Conservation (phyloP, 2,888 invertebrate genomes). For the Gnatocerus cornutus region DNA sequence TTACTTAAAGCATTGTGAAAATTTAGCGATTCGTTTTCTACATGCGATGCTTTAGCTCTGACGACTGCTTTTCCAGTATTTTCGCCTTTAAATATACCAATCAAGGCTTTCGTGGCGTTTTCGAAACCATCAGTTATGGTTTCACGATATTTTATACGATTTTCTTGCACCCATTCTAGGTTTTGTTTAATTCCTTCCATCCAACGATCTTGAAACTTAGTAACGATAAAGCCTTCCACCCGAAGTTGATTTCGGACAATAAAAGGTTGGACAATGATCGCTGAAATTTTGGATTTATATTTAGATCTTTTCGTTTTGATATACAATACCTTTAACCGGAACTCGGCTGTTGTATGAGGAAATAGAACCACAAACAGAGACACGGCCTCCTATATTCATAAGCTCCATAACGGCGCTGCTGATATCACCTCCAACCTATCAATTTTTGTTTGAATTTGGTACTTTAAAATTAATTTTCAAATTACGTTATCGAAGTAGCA, state of each 20-base stretch:
- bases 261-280: too few relatives aligned
- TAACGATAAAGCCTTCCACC: too few relatives aligned
- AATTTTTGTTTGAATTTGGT: slow-evolving; percentile 1
- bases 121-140: slow-evolving; percentile 82
- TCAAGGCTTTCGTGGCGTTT: slow-evolving; percentile 81
- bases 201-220: slow-evolving; percentile 75
- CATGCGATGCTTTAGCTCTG: slow-evolving; percentile 66
- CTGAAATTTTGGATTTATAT: too few relatives aligned
- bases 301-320: not conserved
- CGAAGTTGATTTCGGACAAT: too few relatives aligned
- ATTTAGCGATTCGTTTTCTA: slow-evolving; percentile 30
- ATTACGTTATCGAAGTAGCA: slow-evolving; percentile 82
- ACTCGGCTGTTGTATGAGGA: slow-evolving; percentile 76
- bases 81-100: slow-evolving; percentile 76
- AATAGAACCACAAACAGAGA: slow-evolving; percentile 81
- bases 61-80: slow-evolving; percentile 83
- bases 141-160: slow-evolving; percentile 80
- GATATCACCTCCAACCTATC: slow-evolving; percentile 81
- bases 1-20: slow-evolving; percentile 35
- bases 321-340: slow-evolving; percentile 22
- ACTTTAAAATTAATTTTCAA: not conserved
- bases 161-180: slow-evolving; percentile 76
- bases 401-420: slow-evolving; percentile 75
- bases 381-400: slow-evolving; percentile 78
- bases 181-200: slow-evolving; percentile 78